Conservation (phyloP, 2,113 vertebrate species). For the Urocolius indicus region DNA sequence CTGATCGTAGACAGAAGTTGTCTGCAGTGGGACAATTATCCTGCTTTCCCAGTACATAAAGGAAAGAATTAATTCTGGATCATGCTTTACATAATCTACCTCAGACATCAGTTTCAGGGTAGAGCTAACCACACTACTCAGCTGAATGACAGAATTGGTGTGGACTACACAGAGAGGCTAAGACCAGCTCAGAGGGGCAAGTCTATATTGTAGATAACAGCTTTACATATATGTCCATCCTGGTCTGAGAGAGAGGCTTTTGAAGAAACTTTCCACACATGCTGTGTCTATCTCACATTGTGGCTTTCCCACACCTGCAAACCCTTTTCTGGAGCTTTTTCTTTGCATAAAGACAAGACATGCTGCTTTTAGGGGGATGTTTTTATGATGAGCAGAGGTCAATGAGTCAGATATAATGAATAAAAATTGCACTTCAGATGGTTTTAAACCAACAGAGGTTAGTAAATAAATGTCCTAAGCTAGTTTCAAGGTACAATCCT, state of each 20-base stretch:
- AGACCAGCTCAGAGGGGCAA: neutral
- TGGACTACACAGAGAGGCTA: neutral
- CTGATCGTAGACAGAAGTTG: neutral
- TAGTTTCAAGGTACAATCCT: neutral
- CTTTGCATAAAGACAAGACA: neutral
- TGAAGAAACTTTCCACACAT: neutral
- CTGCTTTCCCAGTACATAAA: neutral
- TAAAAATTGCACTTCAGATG: too few relatives aligned
- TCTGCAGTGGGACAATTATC: neutral
- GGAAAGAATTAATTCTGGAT: neutral
- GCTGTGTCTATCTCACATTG: neutral
- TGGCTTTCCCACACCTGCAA: neutral
- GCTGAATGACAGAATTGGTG: neutral
- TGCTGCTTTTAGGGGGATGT: too few relatives aligned
- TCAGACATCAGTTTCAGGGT: neutral
- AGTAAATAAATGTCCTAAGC: neutral
- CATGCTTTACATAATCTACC: neutral
- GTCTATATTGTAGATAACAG: neutral
- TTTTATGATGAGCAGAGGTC: neutral
- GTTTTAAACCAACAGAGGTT: neutral
- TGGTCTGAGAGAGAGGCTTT: neutral
- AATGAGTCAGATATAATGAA: neutral
- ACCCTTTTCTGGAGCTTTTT: neutral
- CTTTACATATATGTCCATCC: neutral
- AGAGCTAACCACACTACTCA: neutral